Base-by-base conservation (phyloP, 2,888 invertebrate species). In the Gymnoscelis rufifasciata region DNA sequence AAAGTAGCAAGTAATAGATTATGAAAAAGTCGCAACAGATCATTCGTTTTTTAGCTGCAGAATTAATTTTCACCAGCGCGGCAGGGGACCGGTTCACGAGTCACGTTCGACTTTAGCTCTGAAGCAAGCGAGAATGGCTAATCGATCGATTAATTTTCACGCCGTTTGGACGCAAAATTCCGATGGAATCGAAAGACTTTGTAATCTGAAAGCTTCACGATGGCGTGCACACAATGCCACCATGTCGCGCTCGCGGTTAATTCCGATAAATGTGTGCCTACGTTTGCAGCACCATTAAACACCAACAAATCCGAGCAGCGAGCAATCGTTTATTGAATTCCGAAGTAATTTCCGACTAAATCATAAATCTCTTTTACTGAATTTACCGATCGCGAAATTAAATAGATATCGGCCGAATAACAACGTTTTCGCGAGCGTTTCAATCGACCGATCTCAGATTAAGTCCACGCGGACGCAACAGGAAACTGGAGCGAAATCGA, bases 111-210 rank as follows among this genome's bases (percentile, higher is more conserved):
- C 73, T 79, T 78, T 73, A 78, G 78, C 77, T 78, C 74, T 72
- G 66, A 73, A 74, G 64, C 67, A 65, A 75, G 70, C 70, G 68
- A 71, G 73, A 84, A 81, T 79, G 72, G 83, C 73, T 83, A 82
- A 84, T 84, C 83, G 81, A 83, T 78, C 76, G 82, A 83, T 82
- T 83, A 83, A 80, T 86, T 84, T 82, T 81, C 78, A 81, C 79
- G 69, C 76, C 65, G 71, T 74, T 80, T 80, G 77, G 74, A 71
- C 82, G 74, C 71, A 65, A 68, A 78, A 74, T 74, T 75, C 74
- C 69, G 59, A 58, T 52, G 60, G 64, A 71, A 66, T 74, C 19
- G 70, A 66, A 69, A 66, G 68, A 65, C 64, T 62, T 64, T 60
- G 61, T 10, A 67, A 62, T 67, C 62, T 62, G 19, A 15, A 19